phyloP scores from a whole-genome alignment of 2,888 invertebrate species.

The Phania funesta region DNA sequence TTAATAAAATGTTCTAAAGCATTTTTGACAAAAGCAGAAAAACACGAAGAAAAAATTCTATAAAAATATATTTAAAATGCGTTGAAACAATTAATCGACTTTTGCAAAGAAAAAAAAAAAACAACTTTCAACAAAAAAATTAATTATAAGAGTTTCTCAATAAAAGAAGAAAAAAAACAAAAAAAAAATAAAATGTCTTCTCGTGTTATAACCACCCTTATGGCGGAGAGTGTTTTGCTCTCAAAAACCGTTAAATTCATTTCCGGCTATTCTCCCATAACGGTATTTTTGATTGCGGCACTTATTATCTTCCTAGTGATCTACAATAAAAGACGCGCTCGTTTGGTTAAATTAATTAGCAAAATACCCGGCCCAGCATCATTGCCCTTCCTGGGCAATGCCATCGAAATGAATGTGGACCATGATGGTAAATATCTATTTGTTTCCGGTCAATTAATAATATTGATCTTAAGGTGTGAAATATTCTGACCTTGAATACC shows the following conservation, averaged over 20 bases:
- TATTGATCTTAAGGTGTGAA: slow-evolving; percentile 37
- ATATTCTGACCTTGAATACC: slow-evolving; percentile 54
- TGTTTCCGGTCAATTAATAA: slow-evolving; percentile 19
- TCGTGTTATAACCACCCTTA: slow-evolving; percentile 74
- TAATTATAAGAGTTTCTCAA: neutral
- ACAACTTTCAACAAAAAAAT: neutral
- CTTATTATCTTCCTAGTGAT: slow-evolving; percentile 74
- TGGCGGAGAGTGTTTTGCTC: slow-evolving; percentile 77
- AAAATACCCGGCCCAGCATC: slow-evolving; percentile 83
- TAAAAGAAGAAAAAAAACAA: slow-evolving; percentile 24
- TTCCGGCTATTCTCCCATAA: slow-evolving; percentile 78
- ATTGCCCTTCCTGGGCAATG: slow-evolving; percentile 83
- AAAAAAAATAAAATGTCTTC: slow-evolving; percentile 72
- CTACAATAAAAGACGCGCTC: slow-evolving; percentile 77
- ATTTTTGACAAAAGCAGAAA: neutral
- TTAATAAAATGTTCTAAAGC: neutral
- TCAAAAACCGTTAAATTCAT: slow-evolving; percentile 74
- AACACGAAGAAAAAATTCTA: neutral
- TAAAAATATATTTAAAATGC: neutral
- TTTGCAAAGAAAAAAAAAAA: neutral
- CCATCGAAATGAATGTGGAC: slow-evolving; percentile 83
- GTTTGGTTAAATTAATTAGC: slow-evolving; percentile 81
- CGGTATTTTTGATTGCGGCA: slow-evolving; percentile 74
- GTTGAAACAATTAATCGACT: too few relatives aligned
- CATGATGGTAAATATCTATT: slow-evolving; percentile 81